These are phyloP conservation scores for Lapara coniferarum DNA, from an alignment of 2,888 invertebrate genomes.

Conservation along the genomic window DNA sequence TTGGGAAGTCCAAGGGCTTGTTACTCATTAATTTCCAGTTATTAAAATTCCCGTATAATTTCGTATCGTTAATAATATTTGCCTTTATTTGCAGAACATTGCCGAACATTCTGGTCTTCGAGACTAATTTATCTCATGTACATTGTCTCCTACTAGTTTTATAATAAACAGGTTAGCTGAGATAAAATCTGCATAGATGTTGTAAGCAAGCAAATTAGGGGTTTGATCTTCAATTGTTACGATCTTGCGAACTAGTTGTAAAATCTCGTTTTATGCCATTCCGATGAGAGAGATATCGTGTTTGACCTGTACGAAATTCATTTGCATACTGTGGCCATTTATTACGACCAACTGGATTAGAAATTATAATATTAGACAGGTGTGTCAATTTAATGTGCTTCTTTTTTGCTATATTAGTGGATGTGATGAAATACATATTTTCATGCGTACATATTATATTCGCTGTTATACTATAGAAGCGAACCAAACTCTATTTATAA, in stretches of 20 bases:
- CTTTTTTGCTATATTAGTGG: constrained; percentile 25
- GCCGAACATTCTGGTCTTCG: neutral
- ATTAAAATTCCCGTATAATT: constrained; percentile 1
- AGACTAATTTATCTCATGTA: neutral
- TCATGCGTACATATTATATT: too few relatives aligned
- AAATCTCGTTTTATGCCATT: constrained; percentile 65
- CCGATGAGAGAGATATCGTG: constrained; percentile 74
- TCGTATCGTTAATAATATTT: neutral
- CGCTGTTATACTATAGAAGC: too few relatives aligned
- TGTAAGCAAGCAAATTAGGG: constrained; percentile 45
- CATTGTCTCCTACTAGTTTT: neutral
- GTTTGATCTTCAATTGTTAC: constrained; percentile 66
- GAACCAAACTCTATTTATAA: too few relatives aligned
- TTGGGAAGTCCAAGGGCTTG: constrained; percentile 1
- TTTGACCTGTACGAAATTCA: constrained; percentile 59
- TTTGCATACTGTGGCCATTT: constrained; percentile 61
- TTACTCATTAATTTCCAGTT: constrained; percentile 3
- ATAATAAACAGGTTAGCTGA: constrained; percentile 11
- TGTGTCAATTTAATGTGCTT: constrained; percentile 38
- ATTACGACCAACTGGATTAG: constrained; percentile 32
- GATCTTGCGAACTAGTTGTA: constrained; percentile 54
- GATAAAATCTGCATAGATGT: constrained; percentile 26
- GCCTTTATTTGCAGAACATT: constrained; percentile 13
- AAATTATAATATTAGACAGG: constrained; percentile 31
- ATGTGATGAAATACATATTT: too few relatives aligned